phyloP scores from a whole-genome alignment of 2,113 vertebrate genomes.

The Crypturellus undulatus region DNA sequence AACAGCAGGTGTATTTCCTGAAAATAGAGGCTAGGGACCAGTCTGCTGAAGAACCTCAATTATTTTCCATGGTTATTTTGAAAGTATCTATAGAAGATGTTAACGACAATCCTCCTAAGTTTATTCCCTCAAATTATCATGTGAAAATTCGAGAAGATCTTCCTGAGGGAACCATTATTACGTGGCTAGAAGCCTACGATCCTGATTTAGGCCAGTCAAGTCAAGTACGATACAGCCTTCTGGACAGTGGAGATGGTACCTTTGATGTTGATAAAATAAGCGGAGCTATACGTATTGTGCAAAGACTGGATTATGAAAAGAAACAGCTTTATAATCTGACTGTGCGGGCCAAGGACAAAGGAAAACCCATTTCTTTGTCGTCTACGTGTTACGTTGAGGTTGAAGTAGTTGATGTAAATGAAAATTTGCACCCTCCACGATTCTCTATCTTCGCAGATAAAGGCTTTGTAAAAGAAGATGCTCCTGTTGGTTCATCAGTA shows the following conservation, averaged over 20 bases:
- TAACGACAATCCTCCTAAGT: slow-evolving; percentile 94
- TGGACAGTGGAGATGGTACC: slow-evolving; percentile 88
- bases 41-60: slow-evolving; percentile 83
- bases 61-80: slow-evolving; percentile 88
- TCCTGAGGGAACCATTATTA: slow-evolving; percentile 91
- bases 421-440: slow-evolving; percentile 89
- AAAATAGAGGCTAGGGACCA: slow-evolving; percentile 92
- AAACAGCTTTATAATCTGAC: slow-evolving; percentile 93
- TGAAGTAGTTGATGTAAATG: slow-evolving; percentile 94
- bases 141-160: slow-evolving; percentile 95
- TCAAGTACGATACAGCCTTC: slow-evolving; percentile 92
- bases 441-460: slow-evolving; percentile 92
- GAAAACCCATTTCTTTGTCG: slow-evolving; percentile 90
- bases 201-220: slow-evolving; percentile 91
- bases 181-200: slow-evolving; percentile 94
- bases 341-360: slow-evolving; percentile 93
- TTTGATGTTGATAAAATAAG: slow-evolving; percentile 97
- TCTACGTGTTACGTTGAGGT: slow-evolving; percentile 92
- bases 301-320: slow-evolving; percentile 93
- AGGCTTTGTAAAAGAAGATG: slow-evolving; percentile 92
- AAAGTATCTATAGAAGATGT: slow-evolving; percentile 92
- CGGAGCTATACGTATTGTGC: slow-evolving; percentile 89
- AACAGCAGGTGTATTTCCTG: slow-evolving; percentile 80
- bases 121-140: slow-evolving; percentile 91
- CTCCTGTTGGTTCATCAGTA: slow-evolving; percentile 85